Base-by-base conservation (phyloP, 1,140 invertebrate genomes). In the Drosophila nebulosa region DNA sequence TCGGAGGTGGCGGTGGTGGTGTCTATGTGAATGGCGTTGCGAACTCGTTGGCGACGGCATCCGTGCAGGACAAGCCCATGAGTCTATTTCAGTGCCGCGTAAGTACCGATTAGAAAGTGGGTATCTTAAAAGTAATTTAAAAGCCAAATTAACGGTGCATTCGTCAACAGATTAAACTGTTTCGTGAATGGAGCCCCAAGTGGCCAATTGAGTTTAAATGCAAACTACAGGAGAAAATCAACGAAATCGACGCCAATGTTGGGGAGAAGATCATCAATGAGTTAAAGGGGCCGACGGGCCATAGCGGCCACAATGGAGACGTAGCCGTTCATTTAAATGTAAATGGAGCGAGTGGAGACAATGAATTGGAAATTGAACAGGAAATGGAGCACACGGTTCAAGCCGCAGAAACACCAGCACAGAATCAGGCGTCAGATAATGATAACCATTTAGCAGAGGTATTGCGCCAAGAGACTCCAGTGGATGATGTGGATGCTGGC, bases 81-180 rank as follows among this genome's bases (percentile, higher is more conserved):
- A 97, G 94, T 79, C 93, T 98, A 63, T 98, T 97, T 90, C 95
- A 97, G 90, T 98, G 97, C 89, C 94, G 97, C 57, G 95, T 98
- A 81, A 93, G 93, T 92, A 68, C n/a, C 21, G 42, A 12, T 22
- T 26, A 27, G 53, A 66, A 61, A 59, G 53, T 32, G 3, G 30
- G 30, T 53, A 42, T 21, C 7, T 24, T 22, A 3, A 60, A 46
- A 60, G 7, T 39, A 2, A 4, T 6, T 10, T 14, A 35, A 14
- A 1, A 10, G 21, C 30, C 30, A 36, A 32, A 6, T 24, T 74
- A 51, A 74, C 70, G 30, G 63, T 69, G 39, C 51, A 53, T 60
- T 61, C 10, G 32, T 79, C 69, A 63, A 74, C 92, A 95, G 94
- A 93, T 95, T 53, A 97, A 98, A 92, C 91, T 98, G 9, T 97